phyloP scores from a whole-genome alignment of 2,797 vertebrate genomes.

The Anableps anableps region DNA sequence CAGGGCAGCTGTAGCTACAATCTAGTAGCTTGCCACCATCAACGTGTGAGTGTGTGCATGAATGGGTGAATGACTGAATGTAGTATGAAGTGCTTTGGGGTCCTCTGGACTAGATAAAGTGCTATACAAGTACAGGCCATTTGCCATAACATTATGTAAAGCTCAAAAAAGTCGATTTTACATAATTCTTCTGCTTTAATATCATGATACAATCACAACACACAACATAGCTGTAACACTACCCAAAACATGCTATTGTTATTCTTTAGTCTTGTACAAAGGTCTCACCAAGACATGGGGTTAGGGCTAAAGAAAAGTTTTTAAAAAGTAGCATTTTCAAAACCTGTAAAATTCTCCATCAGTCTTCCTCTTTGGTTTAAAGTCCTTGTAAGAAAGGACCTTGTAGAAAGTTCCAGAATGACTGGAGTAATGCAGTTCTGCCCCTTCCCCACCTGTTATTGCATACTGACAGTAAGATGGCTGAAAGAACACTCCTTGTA shows the following conservation, averaged over 20 bases:
- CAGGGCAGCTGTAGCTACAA: no score
- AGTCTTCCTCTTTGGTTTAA: neutral
- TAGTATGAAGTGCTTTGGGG: no score
- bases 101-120: no score
- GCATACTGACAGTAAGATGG: neutral
- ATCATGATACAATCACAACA: neutral
- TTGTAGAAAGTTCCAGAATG: neutral
- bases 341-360: no score
- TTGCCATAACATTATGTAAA: no score
- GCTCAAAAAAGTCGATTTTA: no score
- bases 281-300: no score
- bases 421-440: neutral
- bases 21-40: no score
- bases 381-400: neutral
- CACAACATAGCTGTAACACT: neutral
- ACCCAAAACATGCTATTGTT: neutral
- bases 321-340: neutral
- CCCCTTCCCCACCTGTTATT: neutral
- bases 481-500: neutral
- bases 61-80: no score
- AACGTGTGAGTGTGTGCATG: no score
- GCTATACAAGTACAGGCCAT: no score
- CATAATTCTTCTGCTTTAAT: no score
- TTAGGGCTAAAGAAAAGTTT: neutral
- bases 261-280: neutral